These are phyloP conservation scores for Sycophaga agraensis DNA, from an alignment of 1,140 invertebrate species.

Conservation along the genomic window DNA sequence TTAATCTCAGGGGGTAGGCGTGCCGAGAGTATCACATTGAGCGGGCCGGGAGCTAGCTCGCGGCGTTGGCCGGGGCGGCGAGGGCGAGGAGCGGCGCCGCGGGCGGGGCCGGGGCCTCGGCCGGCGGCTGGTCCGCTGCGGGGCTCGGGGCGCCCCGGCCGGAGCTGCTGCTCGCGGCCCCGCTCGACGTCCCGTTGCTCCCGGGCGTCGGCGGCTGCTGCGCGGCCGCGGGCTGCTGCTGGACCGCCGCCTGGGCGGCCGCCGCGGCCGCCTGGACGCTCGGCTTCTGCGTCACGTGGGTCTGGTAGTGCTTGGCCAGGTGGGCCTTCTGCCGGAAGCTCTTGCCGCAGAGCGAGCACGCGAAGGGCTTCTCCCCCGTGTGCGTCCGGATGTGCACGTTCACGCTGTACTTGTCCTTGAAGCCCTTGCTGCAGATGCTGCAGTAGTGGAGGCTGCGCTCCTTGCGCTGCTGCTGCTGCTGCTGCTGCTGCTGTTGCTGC, in stretches of 20 bases:
- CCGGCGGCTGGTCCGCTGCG: too few species aligned
- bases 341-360: conserved; percentile 84
- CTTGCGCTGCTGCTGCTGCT: conserved; percentile 59
- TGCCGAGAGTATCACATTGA: too few species aligned
- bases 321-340: conserved; percentile 95
- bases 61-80: too few species aligned
- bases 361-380: conserved; percentile 88
- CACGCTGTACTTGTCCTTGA: conserved; percentile 92
- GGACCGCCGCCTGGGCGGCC: background rate
- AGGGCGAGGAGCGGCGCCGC: too few species aligned
- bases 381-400: conserved; percentile 90
- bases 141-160: conserved; percentile 15
- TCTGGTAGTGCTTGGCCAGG: conserved; percentile 95
- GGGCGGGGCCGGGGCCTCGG: too few species aligned
- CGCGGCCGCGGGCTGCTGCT: conserved; percentile 26
- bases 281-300: conserved; percentile 82
- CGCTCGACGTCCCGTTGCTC: background rate
- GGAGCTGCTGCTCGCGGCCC: background rate
- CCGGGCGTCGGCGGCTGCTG: background rate
- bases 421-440: conserved; percentile 88
- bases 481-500: too few species aligned
- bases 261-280: conserved; percentile 28
- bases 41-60: too few species aligned
- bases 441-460: conserved; percentile 87
- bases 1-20: too few species aligned